Evolutionary conservation across 53 echinoderm and acorn worm species (phyloP).

Genomic region (Holothuria leucospilota): DNA sequence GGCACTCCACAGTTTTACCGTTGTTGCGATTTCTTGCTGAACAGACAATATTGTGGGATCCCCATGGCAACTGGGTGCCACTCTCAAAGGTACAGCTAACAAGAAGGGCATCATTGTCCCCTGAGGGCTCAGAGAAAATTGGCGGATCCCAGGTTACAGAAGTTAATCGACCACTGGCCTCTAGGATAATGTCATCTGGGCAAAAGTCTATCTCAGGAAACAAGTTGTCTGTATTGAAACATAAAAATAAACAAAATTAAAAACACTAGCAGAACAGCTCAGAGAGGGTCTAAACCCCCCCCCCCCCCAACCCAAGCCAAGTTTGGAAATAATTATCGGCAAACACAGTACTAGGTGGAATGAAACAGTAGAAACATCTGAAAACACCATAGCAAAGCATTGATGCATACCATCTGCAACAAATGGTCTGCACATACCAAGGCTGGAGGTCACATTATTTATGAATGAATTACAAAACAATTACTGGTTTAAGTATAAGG

Average conservation of each 20-base stretch:
- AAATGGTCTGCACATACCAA: no score
- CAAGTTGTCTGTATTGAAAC: constrained; percentile 65
- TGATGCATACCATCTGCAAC: no score
- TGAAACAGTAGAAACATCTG: no score
- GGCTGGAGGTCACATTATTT: no score
- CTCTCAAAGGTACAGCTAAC: constrained; percentile 64
- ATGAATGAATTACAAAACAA: no score
- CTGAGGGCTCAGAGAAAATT: constrained; percentile 71
- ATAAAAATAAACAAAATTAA: neutral
- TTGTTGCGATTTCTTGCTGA: constrained; percentile 69
- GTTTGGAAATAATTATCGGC: no score
- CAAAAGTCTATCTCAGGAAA: constrained; percentile 71
- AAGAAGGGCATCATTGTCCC: constrained; percentile 58
- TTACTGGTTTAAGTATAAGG: no score
- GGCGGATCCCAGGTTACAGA: constrained; percentile 64
- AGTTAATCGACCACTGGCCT: constrained; percentile 49
- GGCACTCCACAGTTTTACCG: constrained; percentile 72
- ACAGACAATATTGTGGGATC: constrained; percentile 70
- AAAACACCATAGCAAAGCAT: no score
- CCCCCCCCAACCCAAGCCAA: no score
- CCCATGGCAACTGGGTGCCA: constrained; percentile 55
- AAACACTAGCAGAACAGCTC: no score
- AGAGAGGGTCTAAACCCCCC: no score
- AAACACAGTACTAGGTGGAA: no score
- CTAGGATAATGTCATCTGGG: constrained; percentile 47